Base-by-base conservation (phyloP, 1,140 invertebrate genomes). In the Drosophila lacteicornis region DNA sequence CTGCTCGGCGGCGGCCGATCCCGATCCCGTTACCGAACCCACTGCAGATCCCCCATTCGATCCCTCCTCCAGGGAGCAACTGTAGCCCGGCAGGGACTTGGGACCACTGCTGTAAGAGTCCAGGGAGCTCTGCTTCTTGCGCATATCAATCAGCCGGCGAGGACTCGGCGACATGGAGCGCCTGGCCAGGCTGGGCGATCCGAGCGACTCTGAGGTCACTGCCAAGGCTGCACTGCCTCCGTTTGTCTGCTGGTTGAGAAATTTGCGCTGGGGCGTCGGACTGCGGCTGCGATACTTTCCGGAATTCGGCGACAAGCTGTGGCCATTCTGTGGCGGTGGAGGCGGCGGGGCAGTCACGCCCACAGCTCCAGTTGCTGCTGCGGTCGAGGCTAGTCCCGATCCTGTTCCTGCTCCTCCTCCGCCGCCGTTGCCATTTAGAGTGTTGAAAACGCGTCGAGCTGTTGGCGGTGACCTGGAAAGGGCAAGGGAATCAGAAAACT, bases 251-350 rank as follows among this genome's bases (percentile, higher is more conserved):
- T 73, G 68, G 11, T 91, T 92, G 5, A 82, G 60, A 76, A 85
- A 92, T 27, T 92, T 92, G 19, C 83, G 91, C 55, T 92, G 91
- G 1, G 94, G 94, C n/a, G 94, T 94, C 11, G 94, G 94, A 80
- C 94, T 94, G 77, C 93, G 93, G 45, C 94, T 94, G 71, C 93
- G 93, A 80, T 94, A 93, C 61, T 92, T 94, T 3, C 66, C 77
- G n/a, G 77, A 71, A 27, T 69, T 63, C 6, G 59, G 46, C 42
- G 58, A 68, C 9, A 75, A 30, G 15, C 57, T 75, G 49, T 74
- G 40, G 8, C 71, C 50, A 17, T 75, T 63, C 40, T 84, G 49
- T 59, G 74, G 38, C 67, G 82, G 40, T 36, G 56, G 76, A 5
- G 49, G 67, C n/a, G 61, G 22, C 15, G 53, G 19, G 9, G 33